phyloP scores from a whole-genome alignment of 2,888 invertebrate genomes.

The Allacma fusca region DNA sequence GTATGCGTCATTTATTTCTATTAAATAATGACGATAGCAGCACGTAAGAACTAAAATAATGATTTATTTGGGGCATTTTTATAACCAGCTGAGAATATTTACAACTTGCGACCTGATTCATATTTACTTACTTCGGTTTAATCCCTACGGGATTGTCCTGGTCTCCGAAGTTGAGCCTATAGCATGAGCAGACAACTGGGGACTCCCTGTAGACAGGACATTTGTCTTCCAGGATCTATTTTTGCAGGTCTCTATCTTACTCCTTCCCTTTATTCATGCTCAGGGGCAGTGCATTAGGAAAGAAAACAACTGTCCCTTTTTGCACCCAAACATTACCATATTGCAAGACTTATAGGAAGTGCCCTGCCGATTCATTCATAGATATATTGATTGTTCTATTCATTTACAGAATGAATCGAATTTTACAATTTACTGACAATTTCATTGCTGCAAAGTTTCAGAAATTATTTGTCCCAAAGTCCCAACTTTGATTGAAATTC shows the following conservation, averaged over 20 bases:
- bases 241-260: neutral
- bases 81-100: slow-evolving; percentile 30
- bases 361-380: too few relatives aligned
- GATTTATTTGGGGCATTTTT: slow-evolving; percentile 4
- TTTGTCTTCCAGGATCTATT: neutral
- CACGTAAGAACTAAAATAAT: neutral
- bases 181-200: neutral
- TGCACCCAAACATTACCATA: too few relatives aligned
- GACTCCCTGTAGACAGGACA: slow-evolving; percentile 26
- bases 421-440: too few relatives aligned
- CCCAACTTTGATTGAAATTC: too few relatives aligned
- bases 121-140: slow-evolving; percentile 17
- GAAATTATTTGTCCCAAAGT: too few relatives aligned
- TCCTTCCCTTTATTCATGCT: too few relatives aligned
- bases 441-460: too few relatives aligned
- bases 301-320: too few relatives aligned
- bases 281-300: too few relatives aligned
- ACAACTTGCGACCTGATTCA: slow-evolving; percentile 28
- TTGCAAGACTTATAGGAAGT: too few relatives aligned
- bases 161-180: neutral
- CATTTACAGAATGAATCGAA: too few relatives aligned
- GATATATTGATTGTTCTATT: too few relatives aligned
- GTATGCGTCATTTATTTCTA: neutral
- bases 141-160: neutral
- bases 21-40: slow-evolving; percentile 1